These are phyloP conservation scores for Silurus asotus DNA, from an alignment of 2,113 vertebrate species.

Conservation along the genomic window DNA sequence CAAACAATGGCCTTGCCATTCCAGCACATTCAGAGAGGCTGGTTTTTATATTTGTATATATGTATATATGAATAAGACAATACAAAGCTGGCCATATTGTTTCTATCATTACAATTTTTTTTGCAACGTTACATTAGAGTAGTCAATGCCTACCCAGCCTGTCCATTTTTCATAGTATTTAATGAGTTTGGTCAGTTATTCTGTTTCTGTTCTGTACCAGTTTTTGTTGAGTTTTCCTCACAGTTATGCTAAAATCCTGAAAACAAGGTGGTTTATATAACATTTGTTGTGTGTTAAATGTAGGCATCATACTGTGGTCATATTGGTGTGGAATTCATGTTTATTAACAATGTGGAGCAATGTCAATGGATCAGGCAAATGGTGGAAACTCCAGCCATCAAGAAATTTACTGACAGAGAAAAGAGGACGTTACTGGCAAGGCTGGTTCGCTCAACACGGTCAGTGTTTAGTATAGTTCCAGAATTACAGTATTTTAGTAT, in stretches of 20 bases:
- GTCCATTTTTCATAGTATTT: background rate
- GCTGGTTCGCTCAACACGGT: constrained; percentile 80
- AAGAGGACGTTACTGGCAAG: constrained; percentile 87
- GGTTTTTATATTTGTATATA: background rate
- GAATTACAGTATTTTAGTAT: too few relatives aligned
- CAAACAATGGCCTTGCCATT: background rate
- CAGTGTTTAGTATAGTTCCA: background rate
- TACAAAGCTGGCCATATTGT: too few relatives aligned
- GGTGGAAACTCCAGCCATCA: constrained; percentile 90
- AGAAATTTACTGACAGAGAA: constrained; percentile 97
- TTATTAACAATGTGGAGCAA: constrained; percentile 97
- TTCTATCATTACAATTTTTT: too few relatives aligned
- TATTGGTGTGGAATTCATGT: constrained; percentile 99
- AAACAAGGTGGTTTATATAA: background rate
- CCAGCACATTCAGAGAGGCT: background rate
- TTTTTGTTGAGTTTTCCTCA: background rate
- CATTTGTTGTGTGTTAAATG: background rate
- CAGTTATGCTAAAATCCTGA: background rate
- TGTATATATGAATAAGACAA: too few relatives aligned
- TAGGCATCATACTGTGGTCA: constrained; percentile 61
- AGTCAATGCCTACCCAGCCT: background rate
- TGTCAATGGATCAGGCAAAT: constrained; percentile 99
- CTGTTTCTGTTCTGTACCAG: background rate
- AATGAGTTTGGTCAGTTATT: background rate
- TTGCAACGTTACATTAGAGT: background rate